These are phyloP conservation scores for Ailuropoda melanoleuca DNA, from an alignment of 2,113 vertebrate genomes.

Conservation along the genomic window DNA sequence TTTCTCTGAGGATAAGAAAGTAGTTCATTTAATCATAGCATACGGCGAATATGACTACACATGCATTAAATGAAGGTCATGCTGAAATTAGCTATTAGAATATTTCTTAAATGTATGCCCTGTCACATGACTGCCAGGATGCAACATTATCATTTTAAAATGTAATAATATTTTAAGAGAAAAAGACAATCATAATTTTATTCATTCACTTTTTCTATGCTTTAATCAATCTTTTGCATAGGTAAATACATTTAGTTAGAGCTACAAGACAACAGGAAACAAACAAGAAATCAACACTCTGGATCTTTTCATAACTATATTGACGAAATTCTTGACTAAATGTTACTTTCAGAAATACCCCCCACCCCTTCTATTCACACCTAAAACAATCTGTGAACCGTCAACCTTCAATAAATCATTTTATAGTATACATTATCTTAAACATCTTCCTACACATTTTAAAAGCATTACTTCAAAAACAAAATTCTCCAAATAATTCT, in stretches of 20 bases:
- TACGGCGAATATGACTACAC: neutral
- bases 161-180: neutral
- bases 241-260: constrained; percentile 57
- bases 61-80: neutral
- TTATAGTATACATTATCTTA: neutral
- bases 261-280: constrained; percentile 53
- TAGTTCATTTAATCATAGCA: neutral
- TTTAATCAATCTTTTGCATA: constrained; percentile 70
- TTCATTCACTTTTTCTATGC: constrained; percentile 54
- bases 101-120: constrained; percentile 18
- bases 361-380: neutral
- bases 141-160: neutral
- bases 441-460: neutral
- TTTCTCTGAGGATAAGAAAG: neutral
- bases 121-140: neutral
- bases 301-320: constrained; percentile 19
- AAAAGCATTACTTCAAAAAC: constrained; percentile 49
- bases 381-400: neutral
- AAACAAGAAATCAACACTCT: constrained; percentile 29
- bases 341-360: constrained; percentile 25
- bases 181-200: constrained; percentile 43
- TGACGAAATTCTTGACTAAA: neutral
- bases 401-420: neutral
- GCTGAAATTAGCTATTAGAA: neutral
- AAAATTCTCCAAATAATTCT: neutral